phyloP scores from a whole-genome alignment of 2,113 vertebrate genomes.

The Phaetusa simplex region DNA sequence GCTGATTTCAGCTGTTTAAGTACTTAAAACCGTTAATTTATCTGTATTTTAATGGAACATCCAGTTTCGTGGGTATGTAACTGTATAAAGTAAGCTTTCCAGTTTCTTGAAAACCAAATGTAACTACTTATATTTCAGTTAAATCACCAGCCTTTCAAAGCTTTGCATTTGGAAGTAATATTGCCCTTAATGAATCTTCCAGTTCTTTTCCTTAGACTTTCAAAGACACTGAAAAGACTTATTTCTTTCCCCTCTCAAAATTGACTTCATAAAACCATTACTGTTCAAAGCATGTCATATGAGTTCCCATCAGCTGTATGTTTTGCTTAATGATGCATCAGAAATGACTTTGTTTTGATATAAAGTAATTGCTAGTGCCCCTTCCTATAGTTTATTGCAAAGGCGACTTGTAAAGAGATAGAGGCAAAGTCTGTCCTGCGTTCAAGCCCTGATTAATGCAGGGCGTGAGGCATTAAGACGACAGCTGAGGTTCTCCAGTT shows the following conservation, averaged over 20 bases:
- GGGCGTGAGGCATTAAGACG: background rate
- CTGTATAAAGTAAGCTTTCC: slow-evolving; percentile 19
- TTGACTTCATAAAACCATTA: background rate
- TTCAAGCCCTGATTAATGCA: background rate
- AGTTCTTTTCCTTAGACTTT: background rate
- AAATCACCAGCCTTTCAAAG: background rate
- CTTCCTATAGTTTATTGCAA: background rate
- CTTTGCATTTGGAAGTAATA: slow-evolving; percentile 2
- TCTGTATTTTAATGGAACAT: background rate
- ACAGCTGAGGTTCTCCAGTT: background rate
- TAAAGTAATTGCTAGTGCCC: background rate
- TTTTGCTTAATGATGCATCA: background rate
- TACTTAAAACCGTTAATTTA: slow-evolving; percentile 14
- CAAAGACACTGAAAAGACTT: background rate
- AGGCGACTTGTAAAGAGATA: background rate
- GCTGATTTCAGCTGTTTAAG: background rate
- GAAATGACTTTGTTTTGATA: background rate
- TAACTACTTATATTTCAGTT: slow-evolving; percentile 11
- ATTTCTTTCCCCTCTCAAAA: background rate
- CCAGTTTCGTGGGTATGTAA: background rate
- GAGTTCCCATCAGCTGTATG: background rate
- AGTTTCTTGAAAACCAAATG: slow-evolving; percentile 24
- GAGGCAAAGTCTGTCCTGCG: background rate
- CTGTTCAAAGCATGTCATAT: background rate
- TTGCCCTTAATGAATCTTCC: background rate